Conservation (phyloP, 2,113 vertebrate genomes). For the Osmerus eperlanus region DNA sequence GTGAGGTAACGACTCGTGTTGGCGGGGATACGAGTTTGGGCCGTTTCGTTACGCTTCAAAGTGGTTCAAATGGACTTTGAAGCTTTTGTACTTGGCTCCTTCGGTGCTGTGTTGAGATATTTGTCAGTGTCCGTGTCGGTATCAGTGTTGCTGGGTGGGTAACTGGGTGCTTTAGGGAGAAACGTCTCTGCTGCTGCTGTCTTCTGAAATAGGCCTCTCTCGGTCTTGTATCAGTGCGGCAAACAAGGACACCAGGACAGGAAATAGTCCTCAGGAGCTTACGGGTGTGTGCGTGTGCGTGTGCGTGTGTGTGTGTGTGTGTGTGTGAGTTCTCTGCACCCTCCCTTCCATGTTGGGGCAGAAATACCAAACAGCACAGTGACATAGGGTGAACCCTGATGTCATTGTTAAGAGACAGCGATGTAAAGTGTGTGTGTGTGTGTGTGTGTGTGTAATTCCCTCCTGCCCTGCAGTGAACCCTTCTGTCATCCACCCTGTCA, state of each 20-base stretch:
- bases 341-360: not conserved
- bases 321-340: not conserved
- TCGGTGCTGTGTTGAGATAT: too few species aligned
- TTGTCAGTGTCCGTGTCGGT: too few species aligned
- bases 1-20: not conserved
- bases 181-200: too few species aligned
- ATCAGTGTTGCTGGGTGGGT: too few species aligned
- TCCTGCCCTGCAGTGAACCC: not conserved
- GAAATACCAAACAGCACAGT: too few species aligned
- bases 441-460: constrained; percentile 2
- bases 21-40: not conserved
- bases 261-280: not conserved
- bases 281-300: not conserved
- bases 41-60: too few species aligned
- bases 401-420: too few species aligned
- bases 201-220: not conserved
- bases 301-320: not conserved
- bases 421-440: constrained; percentile 1
- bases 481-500: not conserved
- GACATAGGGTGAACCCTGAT: too few species aligned
- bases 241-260: constrained; percentile 13
- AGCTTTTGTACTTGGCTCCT: too few species aligned
- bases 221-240: not conserved
- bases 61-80: too few species aligned
- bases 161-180: too few species aligned